These are phyloP conservation scores for Cecidostiba fungosa DNA, from an alignment of 2,888 invertebrate species.

Conservation along the genomic window DNA sequence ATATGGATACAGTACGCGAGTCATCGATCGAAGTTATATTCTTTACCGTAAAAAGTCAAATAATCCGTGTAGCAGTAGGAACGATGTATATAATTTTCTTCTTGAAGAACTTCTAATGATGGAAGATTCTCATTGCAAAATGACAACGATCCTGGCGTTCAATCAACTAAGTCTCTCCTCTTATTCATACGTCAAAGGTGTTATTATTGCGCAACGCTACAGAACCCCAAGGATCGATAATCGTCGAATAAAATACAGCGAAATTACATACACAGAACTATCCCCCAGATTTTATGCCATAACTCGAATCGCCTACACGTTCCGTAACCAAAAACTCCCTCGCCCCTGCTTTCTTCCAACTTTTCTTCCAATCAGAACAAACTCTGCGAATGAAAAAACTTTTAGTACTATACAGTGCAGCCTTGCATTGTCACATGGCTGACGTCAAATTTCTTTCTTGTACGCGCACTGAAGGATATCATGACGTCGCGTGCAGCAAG, in stretches of 20 bases:
- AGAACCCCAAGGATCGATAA: background rate
- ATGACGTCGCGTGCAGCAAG: conserved; percentile 8
- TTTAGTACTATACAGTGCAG: background rate
- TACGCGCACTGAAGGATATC: background rate
- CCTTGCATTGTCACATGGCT: conserved; percentile 8
- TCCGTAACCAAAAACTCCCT: background rate
- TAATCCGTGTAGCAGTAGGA: too few relatives aligned
- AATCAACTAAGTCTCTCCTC: background rate
- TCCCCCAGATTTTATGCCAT: background rate
- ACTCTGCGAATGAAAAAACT: background rate
- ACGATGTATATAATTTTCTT: background rate
- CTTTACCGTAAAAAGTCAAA: too few relatives aligned
- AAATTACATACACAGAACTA: background rate
- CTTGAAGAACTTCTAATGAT: background rate
- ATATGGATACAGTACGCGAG: background rate
- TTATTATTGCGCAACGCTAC: background rate
- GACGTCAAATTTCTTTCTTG: background rate
- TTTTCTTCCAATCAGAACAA: background rate
- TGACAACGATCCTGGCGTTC: background rate
- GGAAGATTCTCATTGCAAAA: background rate
- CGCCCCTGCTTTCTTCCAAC: background rate
- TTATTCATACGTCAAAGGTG: background rate
- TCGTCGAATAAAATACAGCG: background rate
- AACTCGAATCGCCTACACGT: too few relatives aligned
- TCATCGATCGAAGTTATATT: background rate